Conservation (phyloP, 2,797 vertebrate genomes). For the Channa striata region DNA sequence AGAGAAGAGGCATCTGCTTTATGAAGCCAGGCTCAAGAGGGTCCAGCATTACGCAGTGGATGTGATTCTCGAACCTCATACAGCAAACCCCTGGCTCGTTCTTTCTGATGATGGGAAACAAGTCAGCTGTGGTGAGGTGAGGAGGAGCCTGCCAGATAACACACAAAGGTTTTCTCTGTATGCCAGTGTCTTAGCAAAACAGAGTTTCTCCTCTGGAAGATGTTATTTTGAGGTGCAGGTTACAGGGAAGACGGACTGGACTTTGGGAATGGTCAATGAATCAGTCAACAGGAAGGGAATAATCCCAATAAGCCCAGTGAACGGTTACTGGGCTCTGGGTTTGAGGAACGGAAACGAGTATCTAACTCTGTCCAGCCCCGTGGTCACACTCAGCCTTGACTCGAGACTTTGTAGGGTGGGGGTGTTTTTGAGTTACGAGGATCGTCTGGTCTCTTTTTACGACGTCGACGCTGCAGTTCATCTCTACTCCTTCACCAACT, state of each 20-base stretch:
- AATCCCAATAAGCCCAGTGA: constrained; percentile 8
- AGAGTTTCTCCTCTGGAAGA: too few relatives aligned
- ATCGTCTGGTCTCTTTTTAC: constrained; percentile 11
- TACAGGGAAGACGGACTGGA: too few relatives aligned
- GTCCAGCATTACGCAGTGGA: too few relatives aligned
- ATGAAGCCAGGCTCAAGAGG: not conserved
- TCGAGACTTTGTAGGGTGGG: not conserved
- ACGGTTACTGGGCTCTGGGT: constrained; percentile 46
- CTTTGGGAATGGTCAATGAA: too few relatives aligned
- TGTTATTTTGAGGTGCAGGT: too few relatives aligned
- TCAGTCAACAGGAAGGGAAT: not conserved
- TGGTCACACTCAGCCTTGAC: not conserved
- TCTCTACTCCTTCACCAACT: constrained; percentile 19
- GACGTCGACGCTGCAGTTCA: not conserved
- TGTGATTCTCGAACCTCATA: too few relatives aligned
- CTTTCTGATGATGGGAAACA: not conserved
- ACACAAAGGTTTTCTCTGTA: constrained; percentile 18
- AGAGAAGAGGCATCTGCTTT: constrained; percentile 2
- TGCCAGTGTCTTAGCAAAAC: too few relatives aligned
- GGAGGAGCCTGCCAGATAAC: constrained; percentile 4
- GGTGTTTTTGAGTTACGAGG: constrained; percentile 26
- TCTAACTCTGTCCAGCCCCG: not conserved
- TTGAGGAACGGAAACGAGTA: constrained; percentile 36
- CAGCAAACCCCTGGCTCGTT: too few relatives aligned
- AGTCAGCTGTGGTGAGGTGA: not conserved